Evolutionary conservation across 2,797 vertebrate genomes (phyloP).

Genomic region (Crocodylus rhombifer): DNA sequence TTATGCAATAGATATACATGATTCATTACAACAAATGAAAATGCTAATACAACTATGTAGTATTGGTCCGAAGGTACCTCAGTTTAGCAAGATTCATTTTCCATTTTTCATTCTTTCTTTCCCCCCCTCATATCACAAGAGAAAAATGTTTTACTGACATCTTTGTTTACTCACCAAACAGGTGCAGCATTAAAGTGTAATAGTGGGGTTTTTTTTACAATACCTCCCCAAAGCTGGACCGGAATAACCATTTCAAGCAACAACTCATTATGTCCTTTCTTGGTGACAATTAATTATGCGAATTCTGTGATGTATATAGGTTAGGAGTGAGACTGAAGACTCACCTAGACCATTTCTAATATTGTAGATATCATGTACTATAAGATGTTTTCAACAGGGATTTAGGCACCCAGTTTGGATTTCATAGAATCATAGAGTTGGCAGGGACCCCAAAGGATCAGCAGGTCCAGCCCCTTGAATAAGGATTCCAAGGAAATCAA

Average conservation of each 20-base stretch:
- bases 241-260: no score
- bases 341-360: no score
- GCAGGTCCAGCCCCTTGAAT: background rate
- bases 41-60: constrained; percentile 28
- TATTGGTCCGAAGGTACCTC: constrained; percentile 40
- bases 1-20: constrained; percentile 28
- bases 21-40: constrained; percentile 67
- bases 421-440: constrained; percentile 25
- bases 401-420: background rate
- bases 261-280: no score
- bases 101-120: background rate
- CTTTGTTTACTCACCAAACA: background rate
- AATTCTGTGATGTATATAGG: constrained; percentile 16
- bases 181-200: background rate
- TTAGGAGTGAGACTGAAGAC: background rate
- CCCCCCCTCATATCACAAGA: background rate
- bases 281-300: constrained; percentile 14
- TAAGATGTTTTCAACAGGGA: no score
- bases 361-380: no score
- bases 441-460: background rate
- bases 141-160: background rate
- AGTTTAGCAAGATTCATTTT: background rate
- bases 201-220: background rate
- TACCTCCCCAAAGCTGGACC: background rate
- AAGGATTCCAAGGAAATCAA: background rate